phyloP scores from a whole-genome alignment of 2,113 vertebrate genomes.

The Daboia siamensis region DNA sequence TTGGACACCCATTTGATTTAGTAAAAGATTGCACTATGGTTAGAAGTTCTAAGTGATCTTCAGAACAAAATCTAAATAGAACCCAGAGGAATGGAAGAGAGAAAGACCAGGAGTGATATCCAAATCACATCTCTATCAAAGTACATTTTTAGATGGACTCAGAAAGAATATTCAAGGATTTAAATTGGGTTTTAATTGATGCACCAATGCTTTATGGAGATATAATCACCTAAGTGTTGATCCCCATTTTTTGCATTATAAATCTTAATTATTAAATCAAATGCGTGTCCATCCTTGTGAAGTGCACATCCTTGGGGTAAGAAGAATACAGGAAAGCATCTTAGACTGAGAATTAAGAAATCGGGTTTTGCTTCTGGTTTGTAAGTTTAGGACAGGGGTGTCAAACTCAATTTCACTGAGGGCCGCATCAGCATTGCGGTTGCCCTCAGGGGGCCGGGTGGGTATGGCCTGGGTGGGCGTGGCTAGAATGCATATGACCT shows the following conservation, averaged over 20 bases:
- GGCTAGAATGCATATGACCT: no score
- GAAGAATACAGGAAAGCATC: neutral
- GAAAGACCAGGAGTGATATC: neutral
- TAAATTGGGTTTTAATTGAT: neutral
- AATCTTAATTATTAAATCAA: neutral
- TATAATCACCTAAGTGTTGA: neutral
- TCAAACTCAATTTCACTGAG: no score
- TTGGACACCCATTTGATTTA: neutral
- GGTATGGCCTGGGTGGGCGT: no score
- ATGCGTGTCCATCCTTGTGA: neutral
- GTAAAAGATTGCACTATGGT: neutral
- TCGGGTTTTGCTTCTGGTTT: neutral
- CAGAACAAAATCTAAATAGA: neutral
- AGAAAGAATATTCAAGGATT: neutral
- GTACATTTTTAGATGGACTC: neutral
- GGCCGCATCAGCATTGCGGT: no score
- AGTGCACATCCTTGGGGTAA: neutral
- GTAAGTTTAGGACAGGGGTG: neutral
- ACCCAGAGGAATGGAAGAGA: neutral
- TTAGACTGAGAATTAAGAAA: neutral
- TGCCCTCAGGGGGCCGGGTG: no score
- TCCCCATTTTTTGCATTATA: neutral
- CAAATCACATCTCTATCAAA: neutral
- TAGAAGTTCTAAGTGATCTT: neutral
- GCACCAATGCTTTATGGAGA: neutral